Evolutionary conservation across 2,113 vertebrate species (phyloP), one percentile per base, ranked within the genome.

Genomic region (Cromileptes altivelis): DNA sequence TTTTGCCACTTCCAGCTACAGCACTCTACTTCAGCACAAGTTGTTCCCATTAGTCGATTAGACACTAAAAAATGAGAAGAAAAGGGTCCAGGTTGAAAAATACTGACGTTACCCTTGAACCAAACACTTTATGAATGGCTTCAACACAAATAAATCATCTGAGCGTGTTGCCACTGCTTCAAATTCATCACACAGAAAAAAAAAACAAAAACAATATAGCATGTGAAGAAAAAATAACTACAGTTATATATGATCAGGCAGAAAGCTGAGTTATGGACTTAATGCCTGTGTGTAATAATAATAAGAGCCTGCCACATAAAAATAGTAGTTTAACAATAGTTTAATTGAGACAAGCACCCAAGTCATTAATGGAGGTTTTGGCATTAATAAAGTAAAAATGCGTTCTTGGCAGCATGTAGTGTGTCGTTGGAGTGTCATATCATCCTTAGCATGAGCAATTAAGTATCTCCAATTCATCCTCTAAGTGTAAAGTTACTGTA

Each of bases 381-480:
- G 79, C 56, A 2, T 72, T 53, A 65, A 77, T 60, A n/a, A 6
- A 72, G 45, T 12, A 40, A 42, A 82, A 82, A 79, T 55, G 63
- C 40, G 18, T 57, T 90, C 33, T 70, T 86, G 85, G 81, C 81
- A 83, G 62, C 74, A 63, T 30, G 40, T 87, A 87, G 85, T 86
- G 64, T 79, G 6, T 72, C 42, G 21, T 47, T 42, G 23, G n/a
- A 65, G 52, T 79, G 58, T 33, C 30, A 45, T 40, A 49, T 55
- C 1, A 53, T 49, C 78, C 60, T 45, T 37, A 80, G 19, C 69
- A 4, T 58, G 5, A 21, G n/a, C 33, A n/a, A 21, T 23, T 10
- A 61, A 53, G 40, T 23, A 17, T 71, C 23, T 49, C 47, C 18
- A 47, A 40, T 50, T 63, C 33, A n/a, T 5, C 9, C 64, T 40